Evolutionary conservation across 2,113 vertebrate genomes (phyloP).

Genomic region (Upupa epops): DNA sequence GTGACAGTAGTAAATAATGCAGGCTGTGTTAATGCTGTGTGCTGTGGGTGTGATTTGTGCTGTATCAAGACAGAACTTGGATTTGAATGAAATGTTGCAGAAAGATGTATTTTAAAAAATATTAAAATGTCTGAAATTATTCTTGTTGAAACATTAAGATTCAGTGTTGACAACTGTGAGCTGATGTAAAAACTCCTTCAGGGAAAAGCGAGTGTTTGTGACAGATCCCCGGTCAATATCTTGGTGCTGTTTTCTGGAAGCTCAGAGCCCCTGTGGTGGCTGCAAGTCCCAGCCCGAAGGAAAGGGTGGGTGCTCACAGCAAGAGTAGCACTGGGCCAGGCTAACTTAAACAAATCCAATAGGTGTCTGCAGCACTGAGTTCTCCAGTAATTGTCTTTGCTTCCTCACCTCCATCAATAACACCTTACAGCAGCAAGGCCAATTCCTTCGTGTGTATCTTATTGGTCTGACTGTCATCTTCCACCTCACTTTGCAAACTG

Average conservation of each 20-base stretch:
- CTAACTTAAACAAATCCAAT: neutral
- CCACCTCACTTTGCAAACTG: neutral
- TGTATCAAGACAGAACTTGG: neutral
- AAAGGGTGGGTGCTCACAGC: neutral
- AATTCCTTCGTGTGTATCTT: neutral
- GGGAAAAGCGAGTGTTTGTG: neutral
- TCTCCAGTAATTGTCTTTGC: slow-evolving; percentile 13
- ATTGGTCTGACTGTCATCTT: neutral
- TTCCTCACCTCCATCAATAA: neutral
- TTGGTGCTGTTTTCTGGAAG: neutral
- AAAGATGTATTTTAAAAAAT: neutral
- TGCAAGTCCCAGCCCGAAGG: neutral
- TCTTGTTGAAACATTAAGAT: slow-evolving; percentile 7
- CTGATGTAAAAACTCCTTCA: neutral
- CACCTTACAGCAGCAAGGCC: neutral
- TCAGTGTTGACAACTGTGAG: neutral
- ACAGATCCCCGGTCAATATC: neutral
- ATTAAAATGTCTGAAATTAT: neutral
- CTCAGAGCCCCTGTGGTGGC: neutral
- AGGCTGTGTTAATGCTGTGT: neutral
- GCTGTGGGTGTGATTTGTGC: neutral
- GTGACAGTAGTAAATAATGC: slow-evolving; percentile 17
- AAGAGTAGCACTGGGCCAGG: neutral
- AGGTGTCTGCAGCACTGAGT: neutral
- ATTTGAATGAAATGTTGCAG: slow-evolving; percentile 12